Evolutionary conservation across 2,797 vertebrate species (phyloP), one percentile per base, ranked within the genome.

Genomic region (Dipus sagitta): DNA sequence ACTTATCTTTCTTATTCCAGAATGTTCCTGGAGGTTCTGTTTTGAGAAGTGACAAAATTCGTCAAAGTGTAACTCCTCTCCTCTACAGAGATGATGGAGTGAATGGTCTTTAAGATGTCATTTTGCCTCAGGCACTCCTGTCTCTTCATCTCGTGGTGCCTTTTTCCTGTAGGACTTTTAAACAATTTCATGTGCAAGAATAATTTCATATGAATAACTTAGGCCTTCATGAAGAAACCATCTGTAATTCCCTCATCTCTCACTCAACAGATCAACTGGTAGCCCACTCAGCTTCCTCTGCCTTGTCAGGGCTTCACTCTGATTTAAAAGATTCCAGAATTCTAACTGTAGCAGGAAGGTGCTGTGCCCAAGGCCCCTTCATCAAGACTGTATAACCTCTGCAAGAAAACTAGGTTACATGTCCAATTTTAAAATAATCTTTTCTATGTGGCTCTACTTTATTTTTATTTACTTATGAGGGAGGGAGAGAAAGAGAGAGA

Each of bases 31-130:
- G 90, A 34, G 78, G 86, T 93, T 75, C 54, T 84, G 52, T 74
- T 92, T 77, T 92, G 70, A 64, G 86, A 95, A 86, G 92, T 62
- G 64, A 80, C 32, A 75, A 3, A 58, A 58, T 58, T 91, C 77
- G 38, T 93, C 18, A 32, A 62, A 93, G 18, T 75, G 24, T 23
- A 24, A 18, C 47, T 65, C 79, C 64, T 60, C 54, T 82, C 62
- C 47, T 67, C 21, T 15, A 17, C 54, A 58, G 54, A 58, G 54
- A 17, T 58, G 54, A 17, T 58, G 54, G 54, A 58, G 17, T 15
- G 54, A 58, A 14, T 11, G 47, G 47, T 42, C 17, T 17, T 17
- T 12, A 21, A 70, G 67, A 23, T 58, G 8, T 38, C 54, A 42
- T 72, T n/a, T 12, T 38, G 60, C 24, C 86, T 72, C 60, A 2